Conservation (phyloP, 1,140 invertebrate genomes). For the Bombus sibiricus region DNA sequence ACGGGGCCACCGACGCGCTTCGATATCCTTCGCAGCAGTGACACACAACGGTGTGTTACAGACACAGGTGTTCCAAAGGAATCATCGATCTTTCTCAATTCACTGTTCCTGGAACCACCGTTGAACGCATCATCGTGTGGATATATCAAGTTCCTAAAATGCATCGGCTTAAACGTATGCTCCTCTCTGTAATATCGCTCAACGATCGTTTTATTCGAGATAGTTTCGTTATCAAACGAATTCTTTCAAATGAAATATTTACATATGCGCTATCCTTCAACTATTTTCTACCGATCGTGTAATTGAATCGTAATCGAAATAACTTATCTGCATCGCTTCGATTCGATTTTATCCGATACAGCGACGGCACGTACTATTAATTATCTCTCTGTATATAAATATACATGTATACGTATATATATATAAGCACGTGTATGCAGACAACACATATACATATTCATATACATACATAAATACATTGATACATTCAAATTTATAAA, state of each 20-base stretch:
- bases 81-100: background rate
- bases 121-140: background rate
- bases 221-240: background rate
- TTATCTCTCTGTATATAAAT: background rate
- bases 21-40: constrained; percentile 69
- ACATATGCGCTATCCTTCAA: background rate
- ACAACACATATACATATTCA: background rate
- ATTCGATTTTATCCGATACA: no score
- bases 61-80: constrained; percentile 51
- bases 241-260: background rate
- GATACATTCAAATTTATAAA: background rate
- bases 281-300: background rate
- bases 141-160: constrained; percentile 37
- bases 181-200: background rate
- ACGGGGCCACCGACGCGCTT: constrained; percentile 54
- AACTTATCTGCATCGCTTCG: background rate
- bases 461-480: background rate
- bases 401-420: background rate
- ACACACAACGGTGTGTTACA: constrained; percentile 16
- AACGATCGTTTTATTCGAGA: background rate
- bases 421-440: background rate
- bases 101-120: constrained; percentile 1
- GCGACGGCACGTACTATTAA: background rate
- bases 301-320: background rate
- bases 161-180: background rate